Evolutionary conservation across 2,113 vertebrate species (phyloP).

Genomic region (Aegypius monachus): DNA sequence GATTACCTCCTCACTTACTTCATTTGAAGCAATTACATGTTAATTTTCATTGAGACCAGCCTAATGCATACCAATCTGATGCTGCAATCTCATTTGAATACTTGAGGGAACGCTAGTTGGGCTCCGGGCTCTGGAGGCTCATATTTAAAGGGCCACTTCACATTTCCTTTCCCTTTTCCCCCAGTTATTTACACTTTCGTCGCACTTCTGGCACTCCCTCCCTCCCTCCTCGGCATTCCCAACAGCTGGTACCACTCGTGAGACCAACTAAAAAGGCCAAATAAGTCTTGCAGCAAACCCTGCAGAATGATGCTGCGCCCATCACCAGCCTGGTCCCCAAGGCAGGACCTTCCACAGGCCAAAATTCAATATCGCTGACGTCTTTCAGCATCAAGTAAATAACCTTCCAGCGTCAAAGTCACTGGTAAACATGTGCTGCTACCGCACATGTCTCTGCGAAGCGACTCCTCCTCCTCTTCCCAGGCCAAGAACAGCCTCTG

Average conservation of each 20-base stretch:
- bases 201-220: not conserved
- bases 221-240: not conserved
- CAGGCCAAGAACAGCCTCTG: not conserved
- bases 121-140: constrained; percentile 73
- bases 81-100: constrained; percentile 85
- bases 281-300: not conserved
- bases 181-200: constrained; percentile 6
- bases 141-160: constrained; percentile 79
- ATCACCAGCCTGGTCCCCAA: not conserved
- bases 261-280: not conserved
- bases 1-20: constrained; percentile 90
- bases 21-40: constrained; percentile 90
- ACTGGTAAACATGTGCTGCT: not conserved
- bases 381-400: not conserved
- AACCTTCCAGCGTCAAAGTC: not conserved
- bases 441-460: not conserved
- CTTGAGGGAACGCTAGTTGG: constrained; percentile 74
- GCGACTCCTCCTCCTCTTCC: not conserved
- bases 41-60: constrained; percentile 88
- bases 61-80: constrained; percentile 88
- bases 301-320: not conserved
- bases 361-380: rapidly evolving
- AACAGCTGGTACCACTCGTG: not conserved
- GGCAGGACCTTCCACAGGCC: not conserved
- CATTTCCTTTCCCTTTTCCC: constrained; percentile 51